Conservation (phyloP, 2,888 invertebrate species). For the Neoitamus cyanurus region DNA sequence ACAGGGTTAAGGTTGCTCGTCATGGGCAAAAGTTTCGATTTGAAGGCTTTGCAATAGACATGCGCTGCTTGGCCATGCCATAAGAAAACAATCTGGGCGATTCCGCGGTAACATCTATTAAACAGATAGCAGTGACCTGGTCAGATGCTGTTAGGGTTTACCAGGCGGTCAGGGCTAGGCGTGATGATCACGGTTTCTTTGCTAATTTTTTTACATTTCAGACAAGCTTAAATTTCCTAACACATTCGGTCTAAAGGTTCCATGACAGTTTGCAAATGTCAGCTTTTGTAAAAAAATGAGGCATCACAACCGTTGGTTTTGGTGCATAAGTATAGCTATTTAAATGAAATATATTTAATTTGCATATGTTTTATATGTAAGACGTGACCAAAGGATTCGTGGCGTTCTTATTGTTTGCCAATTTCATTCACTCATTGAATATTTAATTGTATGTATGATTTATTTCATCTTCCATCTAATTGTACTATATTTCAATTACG, state of each 20-base stretch:
- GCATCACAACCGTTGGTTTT: neutral
- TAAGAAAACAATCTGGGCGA: neutral
- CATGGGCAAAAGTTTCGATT: neutral
- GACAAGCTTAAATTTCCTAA: neutral
- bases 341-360: neutral
- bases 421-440: too few relatives aligned
- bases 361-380: neutral
- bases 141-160: neutral
- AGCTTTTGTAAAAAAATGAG: neutral
- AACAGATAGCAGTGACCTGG: neutral
- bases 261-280: neutral
- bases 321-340: neutral
- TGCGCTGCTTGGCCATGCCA: neutral
- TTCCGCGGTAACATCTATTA: neutral
- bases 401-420: too few relatives aligned
- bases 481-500: too few relatives aligned
- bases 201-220: neutral
- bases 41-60: neutral
- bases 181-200: neutral
- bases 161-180: neutral
- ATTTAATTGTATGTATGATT: too few relatives aligned
- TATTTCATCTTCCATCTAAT: too few relatives aligned
- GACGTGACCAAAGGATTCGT: too few relatives aligned
- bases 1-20: slow-evolving; percentile 7
- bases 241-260: neutral